Evolutionary conservation across 2,888 invertebrate species (phyloP).

Genomic region (Sylvicola cinctus): DNA sequence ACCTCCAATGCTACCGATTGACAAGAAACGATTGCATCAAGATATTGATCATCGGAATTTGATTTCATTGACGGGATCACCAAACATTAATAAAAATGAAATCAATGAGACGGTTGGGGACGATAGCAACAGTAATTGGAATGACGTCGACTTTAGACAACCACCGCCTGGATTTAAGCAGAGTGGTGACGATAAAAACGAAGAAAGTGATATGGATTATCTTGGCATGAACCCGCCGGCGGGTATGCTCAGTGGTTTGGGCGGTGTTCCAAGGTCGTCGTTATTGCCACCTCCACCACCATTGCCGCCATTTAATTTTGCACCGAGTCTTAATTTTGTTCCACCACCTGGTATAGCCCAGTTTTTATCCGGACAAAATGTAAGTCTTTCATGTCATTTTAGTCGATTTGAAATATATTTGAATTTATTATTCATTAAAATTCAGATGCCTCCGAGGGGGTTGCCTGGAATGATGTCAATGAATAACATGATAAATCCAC

Average conservation of each 20-base stretch:
- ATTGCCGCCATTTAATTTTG: conserved; percentile 8
- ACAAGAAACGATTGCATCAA: conserved; percentile 15
- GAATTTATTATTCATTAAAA: no score
- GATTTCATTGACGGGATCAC: conserved; percentile 62
- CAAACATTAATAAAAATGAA: conserved; percentile 11
- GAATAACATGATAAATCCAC: no score
- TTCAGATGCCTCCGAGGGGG: no score
- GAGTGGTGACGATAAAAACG: no score
- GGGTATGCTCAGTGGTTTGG: background rate
- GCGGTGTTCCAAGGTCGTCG: background rate
- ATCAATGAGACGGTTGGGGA: conserved; percentile 3
- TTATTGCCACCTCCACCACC: conserved; percentile 14
- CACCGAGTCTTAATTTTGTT: no score
- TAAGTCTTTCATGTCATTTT: no score
- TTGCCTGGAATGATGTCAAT: no score
- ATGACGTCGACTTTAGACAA: background rate
- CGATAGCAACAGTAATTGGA: background rate
- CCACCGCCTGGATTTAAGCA: no score
- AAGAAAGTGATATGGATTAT: conserved; percentile 1
- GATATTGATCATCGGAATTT: conserved; percentile 71
- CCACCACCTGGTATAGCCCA: no score
- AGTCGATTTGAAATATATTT: no score
- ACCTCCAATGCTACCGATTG: no score
- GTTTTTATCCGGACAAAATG: no score
- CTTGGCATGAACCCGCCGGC: conserved; percentile 4